Evolutionary conservation across 2,797 vertebrate genomes (phyloP), one percentile per base, ranked within the genome.

Genomic region (Mallotus villosus): DNA sequence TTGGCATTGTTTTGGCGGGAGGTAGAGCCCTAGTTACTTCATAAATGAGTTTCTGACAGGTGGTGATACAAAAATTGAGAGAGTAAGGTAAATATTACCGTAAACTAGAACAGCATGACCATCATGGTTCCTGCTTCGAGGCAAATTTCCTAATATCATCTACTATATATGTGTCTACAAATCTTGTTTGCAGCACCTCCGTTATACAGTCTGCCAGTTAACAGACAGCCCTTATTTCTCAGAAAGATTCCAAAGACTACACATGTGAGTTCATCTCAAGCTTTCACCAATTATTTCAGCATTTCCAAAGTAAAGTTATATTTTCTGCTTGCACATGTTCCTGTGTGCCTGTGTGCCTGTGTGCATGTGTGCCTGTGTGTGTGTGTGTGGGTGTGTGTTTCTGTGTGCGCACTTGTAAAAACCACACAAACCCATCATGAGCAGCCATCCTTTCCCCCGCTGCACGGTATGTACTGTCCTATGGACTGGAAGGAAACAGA

Each of bases 1-100:
- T 82, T 88, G 86, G 82, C 81, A 85, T 86, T 88, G 91, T 91
- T 91, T 92, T 88, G 88, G 84, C 5, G 83, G 83, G 84, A 27
- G 76, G 67, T 82, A 82, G 81, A 85, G 84, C 77, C 78, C 41
- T 41, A 67, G 74, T 53, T 2, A 73, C 1, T 75, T 90, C 84
- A 90, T 84, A 89, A 87, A 87, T 83, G 82, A 64, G 71, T 73
- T 32, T 70, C 81, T 91, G 89, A 92, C 89, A 91, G 89, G 89
- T 90, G 89, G 87, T 79, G 51, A 73, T 66, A 79, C 81, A 77
- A 57, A 81, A 86, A 81, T 76, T 81, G 81, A 81, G 82, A 83
- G 85, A 76, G 67, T 46, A 63, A 66, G n/a, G 58, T 74, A 58
- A 58, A 72, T 68, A 57, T 41, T 67, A 55, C 51, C 51, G 19